Base-by-base conservation (phyloP, 2,113 vertebrate genomes). In the Rana temporaria region DNA sequence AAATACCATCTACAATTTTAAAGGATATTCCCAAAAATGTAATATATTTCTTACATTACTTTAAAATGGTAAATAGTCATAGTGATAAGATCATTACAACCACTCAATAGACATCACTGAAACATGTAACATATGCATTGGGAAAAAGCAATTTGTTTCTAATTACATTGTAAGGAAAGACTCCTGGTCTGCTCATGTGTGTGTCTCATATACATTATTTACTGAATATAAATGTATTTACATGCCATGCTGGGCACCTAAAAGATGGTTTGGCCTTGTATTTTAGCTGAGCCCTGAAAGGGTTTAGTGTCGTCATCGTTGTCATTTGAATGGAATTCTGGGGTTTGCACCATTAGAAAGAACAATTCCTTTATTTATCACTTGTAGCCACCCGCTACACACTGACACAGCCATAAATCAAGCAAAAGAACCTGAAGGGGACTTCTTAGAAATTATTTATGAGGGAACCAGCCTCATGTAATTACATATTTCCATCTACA, bases 401-500 rank as follows among this genome's bases (percentile, higher is more conserved):
- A 56, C 20, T 82, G 80, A 82, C 80, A 74, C 20, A 42, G 62
- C 30, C 70, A 82, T 82, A 74, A 82, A 82, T 82, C 80, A 82
- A 82, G 60, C 60, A 74, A 73, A 70, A 82, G 56, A 82, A 82
- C 80, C 70, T 81, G 79, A 82, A 74, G 70, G 80, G 48, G 80
- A 74, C 70, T 65, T 30, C 72, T 74, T 82, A 57, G 80, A 82
- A 74, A 82, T 82, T 74, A 82, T 82, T 82, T 82, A 82, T 82
- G 80, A 82, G 69, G 60, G 60, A 16, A 70, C 69, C 80, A 82
- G 70, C 70, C 80, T 74, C 18, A 60, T 74, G 70, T 82, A 82
- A 74, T 82, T 82, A 82, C 70, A 82, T 74, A 82, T 82, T 82
- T 82, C 70, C 70, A 74, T 74, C 80, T 74, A 55, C 60, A 48